A percentile compares a stretch with the other conserved stretches of the same genome.
Evolutionary conservation across 2,888 invertebrate species (phyloP).

Genomic region (Heliconius ethilla): DNA sequence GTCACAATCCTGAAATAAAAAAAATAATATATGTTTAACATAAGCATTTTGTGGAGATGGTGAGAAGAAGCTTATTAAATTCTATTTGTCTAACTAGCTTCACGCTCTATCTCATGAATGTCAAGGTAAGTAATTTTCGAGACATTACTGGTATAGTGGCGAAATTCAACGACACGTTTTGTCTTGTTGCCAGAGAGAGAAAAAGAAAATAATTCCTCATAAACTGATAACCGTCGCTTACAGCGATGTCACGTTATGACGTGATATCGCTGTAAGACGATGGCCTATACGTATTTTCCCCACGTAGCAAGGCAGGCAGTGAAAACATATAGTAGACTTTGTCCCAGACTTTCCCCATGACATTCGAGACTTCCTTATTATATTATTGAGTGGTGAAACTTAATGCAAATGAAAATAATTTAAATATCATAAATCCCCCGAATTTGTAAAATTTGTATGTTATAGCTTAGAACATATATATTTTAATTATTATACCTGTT

Average conservation of each 20-base stretch:
- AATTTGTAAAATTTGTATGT: no score
- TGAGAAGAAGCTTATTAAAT: neutral
- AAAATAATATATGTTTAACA: neutral
- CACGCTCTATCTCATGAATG: no score
- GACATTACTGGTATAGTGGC: no score
- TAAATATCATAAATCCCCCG: no score
- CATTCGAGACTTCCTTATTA: no score
- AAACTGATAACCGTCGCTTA: neutral
- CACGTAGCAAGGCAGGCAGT: neutral
- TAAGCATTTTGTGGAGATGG: neutral
- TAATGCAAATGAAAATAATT: no score
- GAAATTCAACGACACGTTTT: neutral
- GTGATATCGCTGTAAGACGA: neutral
- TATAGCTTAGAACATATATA: neutral
- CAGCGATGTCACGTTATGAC: no score
- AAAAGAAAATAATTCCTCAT: neutral
- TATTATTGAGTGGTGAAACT: neutral
- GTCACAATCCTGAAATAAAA: conserved; percentile 45
- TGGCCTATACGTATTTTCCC: neutral
- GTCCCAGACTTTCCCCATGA: no score
- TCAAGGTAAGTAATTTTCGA: no score
- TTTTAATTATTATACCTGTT: conserved; percentile 47
- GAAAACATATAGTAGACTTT: neutral
- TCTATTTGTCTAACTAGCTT: neutral
- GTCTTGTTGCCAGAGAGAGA: neutral